Conservation (phyloP, 2,888 invertebrate genomes). For the Epirrhoe tristata region DNA sequence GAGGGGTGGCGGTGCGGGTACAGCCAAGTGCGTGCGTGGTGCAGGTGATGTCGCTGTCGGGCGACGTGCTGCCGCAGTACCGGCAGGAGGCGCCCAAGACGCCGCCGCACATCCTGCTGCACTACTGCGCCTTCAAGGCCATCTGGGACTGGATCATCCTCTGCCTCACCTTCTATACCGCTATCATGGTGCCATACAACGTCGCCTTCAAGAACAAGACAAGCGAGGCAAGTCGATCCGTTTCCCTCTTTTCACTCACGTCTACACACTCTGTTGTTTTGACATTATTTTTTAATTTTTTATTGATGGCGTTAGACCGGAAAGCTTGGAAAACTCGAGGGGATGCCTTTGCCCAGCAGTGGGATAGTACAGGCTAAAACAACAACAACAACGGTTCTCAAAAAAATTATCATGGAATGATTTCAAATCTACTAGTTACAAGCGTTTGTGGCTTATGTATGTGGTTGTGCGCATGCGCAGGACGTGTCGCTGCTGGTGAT, state of each 20-base stretch:
- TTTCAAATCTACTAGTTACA: no score
- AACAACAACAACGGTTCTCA: no score
- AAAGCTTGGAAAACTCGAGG: no score
- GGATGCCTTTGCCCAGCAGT: no score
- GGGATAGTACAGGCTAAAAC: no score
- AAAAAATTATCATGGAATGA: no score
- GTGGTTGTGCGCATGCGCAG: slow-evolving; percentile 42
- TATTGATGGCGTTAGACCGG: no score
- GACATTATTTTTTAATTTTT: no score
- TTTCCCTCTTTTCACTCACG: not conserved
- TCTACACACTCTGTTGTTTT: no score
- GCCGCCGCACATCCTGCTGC: slow-evolving; percentile 99
- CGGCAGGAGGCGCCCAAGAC: slow-evolving; percentile 99
- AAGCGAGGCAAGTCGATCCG: slow-evolving; percentile 85
- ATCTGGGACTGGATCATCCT: slow-evolving; percentile 99
- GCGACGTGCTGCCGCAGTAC: slow-evolving; percentile 99
- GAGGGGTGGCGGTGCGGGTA: not conserved
- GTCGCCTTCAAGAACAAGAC: slow-evolving; percentile 99
- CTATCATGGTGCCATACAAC: slow-evolving; percentile 99
- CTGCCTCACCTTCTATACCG: slow-evolving; percentile 99
- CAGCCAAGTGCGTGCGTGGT: not conserved
- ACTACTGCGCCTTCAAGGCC: slow-evolving; percentile 99
- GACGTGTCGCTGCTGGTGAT: slow-evolving; percentile 97
- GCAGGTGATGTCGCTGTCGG: slow-evolving; percentile 95
- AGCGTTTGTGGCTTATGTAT: no score